Evolutionary conservation across 2,888 invertebrate species (phyloP).

Genomic region (Drosophila infuscata): DNA sequence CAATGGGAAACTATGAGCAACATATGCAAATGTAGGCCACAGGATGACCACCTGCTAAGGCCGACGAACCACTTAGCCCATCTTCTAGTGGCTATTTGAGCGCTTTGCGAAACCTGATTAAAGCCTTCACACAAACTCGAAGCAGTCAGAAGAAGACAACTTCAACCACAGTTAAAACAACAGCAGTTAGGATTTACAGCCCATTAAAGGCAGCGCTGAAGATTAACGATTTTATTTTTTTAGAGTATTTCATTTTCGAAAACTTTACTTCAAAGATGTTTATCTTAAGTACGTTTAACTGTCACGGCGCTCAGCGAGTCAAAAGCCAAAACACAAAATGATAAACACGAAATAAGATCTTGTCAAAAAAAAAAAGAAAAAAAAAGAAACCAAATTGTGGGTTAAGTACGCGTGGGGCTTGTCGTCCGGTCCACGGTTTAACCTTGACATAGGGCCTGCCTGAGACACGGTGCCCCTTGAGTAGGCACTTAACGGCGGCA

Average conservation of each 20-base stretch:
- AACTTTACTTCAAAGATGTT: slow-evolving; percentile 46
- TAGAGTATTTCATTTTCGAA: slow-evolving; percentile 54
- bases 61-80: background rate
- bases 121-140: background rate
- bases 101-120: background rate
- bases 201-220: slow-evolving; percentile 17
- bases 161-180: slow-evolving; percentile 33
- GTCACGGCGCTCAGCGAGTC: slow-evolving; percentile 48
- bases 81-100: slow-evolving; percentile 2
- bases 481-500: slow-evolving; percentile 59
- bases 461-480: slow-evolving; percentile 45
- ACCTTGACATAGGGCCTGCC: slow-evolving; percentile 78
- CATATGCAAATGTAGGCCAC: background rate
- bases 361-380: slow-evolving; percentile 41
- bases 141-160: slow-evolving; percentile 4
- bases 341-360: slow-evolving; percentile 35
- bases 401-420: slow-evolving; percentile 79
- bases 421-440: slow-evolving; percentile 55
- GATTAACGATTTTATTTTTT: slow-evolving; percentile 2
- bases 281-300: slow-evolving; percentile 78
- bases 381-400: slow-evolving; percentile 58
- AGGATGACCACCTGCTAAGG: background rate
- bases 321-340: background rate
- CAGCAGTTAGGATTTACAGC: slow-evolving; percentile 56
- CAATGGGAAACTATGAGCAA: background rate